These are phyloP conservation scores for Triops longicaudatus DNA, from an alignment of 1,140 invertebrate genomes.

Conservation along the genomic window DNA sequence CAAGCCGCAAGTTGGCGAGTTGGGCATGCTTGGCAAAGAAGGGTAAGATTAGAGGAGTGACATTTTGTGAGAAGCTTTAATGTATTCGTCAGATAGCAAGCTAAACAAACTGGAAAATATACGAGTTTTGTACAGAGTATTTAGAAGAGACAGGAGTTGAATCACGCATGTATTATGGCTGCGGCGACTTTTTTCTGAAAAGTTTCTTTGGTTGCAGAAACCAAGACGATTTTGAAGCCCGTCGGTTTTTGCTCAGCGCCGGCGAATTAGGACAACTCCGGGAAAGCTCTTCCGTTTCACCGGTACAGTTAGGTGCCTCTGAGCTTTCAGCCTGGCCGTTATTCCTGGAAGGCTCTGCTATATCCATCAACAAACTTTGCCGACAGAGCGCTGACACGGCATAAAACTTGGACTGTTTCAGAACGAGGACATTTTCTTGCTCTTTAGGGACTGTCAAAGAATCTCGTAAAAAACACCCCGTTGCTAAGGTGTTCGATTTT, in stretches of 20 bases:
- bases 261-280: constrained; percentile 22
- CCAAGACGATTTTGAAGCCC: background rate
- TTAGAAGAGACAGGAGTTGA: background rate
- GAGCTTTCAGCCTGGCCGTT: background rate
- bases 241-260: background rate
- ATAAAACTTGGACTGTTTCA: constrained; percentile 37
- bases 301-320: background rate
- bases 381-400: constrained; percentile 51
- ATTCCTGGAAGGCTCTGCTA: constrained; percentile 33
- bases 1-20: too few relatives aligned
- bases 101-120: background rate
- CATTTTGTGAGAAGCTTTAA: background rate
- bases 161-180: background rate
- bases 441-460: constrained; percentile 47
- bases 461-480: constrained; percentile 53
- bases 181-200: background rate
- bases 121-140: background rate
- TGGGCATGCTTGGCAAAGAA: too few relatives aligned
- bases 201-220: background rate
- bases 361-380: constrained; percentile 57
- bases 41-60: background rate
- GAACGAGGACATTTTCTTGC: constrained; percentile 37
- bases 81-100: background rate
- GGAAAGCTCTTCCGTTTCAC: background rate
- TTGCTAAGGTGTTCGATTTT: constrained; percentile 43